Conservation (phyloP, 1,140 invertebrate genomes). For the Geopemphigus sp. region DNA sequence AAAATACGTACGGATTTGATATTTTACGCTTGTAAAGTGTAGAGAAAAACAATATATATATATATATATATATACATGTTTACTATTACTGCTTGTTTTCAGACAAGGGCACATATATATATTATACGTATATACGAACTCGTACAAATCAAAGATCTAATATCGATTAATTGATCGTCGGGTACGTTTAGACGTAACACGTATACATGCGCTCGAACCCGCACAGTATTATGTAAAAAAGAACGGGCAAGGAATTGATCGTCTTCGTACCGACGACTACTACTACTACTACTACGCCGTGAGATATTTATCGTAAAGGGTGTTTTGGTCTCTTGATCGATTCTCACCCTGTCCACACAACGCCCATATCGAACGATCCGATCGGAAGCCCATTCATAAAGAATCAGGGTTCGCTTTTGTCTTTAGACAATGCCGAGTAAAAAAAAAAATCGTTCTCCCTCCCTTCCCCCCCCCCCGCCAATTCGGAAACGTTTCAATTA, state of each 20-base stretch:
- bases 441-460: too few relatives aligned
- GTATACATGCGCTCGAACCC: background rate
- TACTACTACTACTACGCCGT: background rate
- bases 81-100: too few relatives aligned
- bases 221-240: background rate
- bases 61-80: too few relatives aligned
- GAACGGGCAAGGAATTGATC: background rate
- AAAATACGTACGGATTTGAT: too few relatives aligned
- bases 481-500: slow-evolving; percentile 11
- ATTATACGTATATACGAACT: background rate
- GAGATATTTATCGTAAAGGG: slow-evolving; percentile 21
- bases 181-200: background rate
- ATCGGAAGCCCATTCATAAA: slow-evolving; percentile 12
- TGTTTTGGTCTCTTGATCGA: slow-evolving; percentile 11
- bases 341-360: slow-evolving; percentile 3
- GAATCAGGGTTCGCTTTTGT: background rate
- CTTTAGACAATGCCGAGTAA: background rate
- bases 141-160: background rate
- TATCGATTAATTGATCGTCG: slow-evolving; percentile 31
- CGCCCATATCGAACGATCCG: background rate
- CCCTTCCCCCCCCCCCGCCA: too few relatives aligned
- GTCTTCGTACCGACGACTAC: background rate
- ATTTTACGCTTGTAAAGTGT: too few relatives aligned
- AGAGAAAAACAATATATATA: too few relatives aligned
- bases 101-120: background rate